Evolutionary conservation across 2,888 invertebrate species (phyloP), one percentile per base, ranked within the genome.

Genomic region (Pristionchus fissidentatus): DNA sequence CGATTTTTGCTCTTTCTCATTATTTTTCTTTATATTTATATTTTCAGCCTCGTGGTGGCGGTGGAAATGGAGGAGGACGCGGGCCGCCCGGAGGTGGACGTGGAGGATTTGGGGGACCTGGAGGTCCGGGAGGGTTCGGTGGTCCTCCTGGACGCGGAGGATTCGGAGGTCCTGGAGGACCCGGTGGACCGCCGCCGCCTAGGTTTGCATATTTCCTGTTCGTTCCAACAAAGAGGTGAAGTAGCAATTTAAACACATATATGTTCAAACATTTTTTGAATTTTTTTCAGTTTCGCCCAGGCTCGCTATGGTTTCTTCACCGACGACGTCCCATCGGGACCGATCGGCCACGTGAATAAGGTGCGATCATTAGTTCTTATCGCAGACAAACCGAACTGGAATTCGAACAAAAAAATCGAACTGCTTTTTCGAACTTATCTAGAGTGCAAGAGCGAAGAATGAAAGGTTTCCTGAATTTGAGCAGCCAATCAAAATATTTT

Each of bases 231-330:
- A n/a, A n/a, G n/a, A n/a, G n/a, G n/a, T n/a, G n/a, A n/a, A n/a
- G n/a, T n/a, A n/a, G n/a, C n/a, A n/a, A n/a, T n/a, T n/a, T n/a
- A n/a, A n/a, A n/a, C n/a, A n/a, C n/a, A n/a, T 4, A 57, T 22
- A 7, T 29, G 13, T 62, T 62, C 5, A 70, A n/a, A 70, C 22
- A 26, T n/a, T 8, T 1, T 22, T 66, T 66, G 1, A 7, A 7
- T 1, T 49, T 22, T 0, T 57, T 57, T 29, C 57, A 57, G 55
- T 5, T 83, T 83, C 41, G 60, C 83, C 22, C 83, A 66, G 29
- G 70, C 70, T 41, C 49, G 83, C n/a, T 83, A 83, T 41, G 83
- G 83, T 26, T 83, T 83, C 83, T 83, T 83, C 83, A 73, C 70
- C 38, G 52, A 83, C 55, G 73, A 83, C 35, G 41, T 57, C 22